Base-by-base conservation (phyloP, 2,888 invertebrate species). In the Bombylius major region DNA sequence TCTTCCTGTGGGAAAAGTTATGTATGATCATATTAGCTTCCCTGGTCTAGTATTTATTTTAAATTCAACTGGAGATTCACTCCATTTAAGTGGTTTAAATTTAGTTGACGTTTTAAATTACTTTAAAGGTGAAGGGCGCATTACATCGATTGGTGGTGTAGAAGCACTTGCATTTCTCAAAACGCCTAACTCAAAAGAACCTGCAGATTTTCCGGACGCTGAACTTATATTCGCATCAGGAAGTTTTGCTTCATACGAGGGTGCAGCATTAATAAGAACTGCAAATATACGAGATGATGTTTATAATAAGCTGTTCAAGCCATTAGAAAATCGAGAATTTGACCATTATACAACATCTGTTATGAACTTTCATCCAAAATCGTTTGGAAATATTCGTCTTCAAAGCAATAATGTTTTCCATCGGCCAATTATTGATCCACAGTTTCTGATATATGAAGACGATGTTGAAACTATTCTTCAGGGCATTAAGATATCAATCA, bases 381-480 rank as follows among this genome's bases (percentile, higher is more conserved):
- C 88, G n/a, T 74, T 77, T 32, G 89, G 89, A 0, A 74, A 77
- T 33, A 62, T 89, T 0, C 78, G 77, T 64, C 72, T 94, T 9
- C 79, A 77, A 63, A 81, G 83, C 48, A 81, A 73, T n/a, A 82
- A 92, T 73, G 89, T 91, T 0, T 78, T 82, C 49, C 82, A 84
- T 44, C 81, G 83, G 63, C 91, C 93, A 0, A 72, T 81, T n/a
- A 81, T 94, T 63, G 82, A 87, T 63, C 85, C 89, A 0, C 88
- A 92, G 65, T 92, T 92, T 68, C 79, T 91, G 58, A 78, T 79
- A 0, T 79, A 87, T 65, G 80, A 79, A 58, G 67, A 79, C 33
- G 79, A 89, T 64, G 70, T 82, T 1, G 76, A 77, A n/a, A 80
- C 81, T 1, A 71, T 84, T 51, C 69, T 84, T 6, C 78, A 79